Percentiles rank a stretch among this genome's conserved stretches.
These are phyloP conservation scores for Parazoanthus darwini DNA, from an alignment of 92 coral and sea anemone genomes.

Conservation along the genomic window DNA sequence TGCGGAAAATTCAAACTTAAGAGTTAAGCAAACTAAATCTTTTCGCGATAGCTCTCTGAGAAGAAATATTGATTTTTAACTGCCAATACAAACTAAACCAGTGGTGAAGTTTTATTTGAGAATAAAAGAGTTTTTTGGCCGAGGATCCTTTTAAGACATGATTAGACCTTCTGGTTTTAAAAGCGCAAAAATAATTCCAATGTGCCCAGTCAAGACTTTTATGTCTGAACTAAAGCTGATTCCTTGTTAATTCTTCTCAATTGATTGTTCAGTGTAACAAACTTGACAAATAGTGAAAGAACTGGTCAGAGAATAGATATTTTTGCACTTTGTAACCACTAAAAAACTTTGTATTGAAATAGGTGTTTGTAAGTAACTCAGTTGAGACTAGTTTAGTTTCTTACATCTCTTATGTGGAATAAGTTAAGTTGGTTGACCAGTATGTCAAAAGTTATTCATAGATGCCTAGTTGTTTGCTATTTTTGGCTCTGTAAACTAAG, in stretches of 20 bases:
- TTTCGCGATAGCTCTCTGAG: no score
- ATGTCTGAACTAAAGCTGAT: no score
- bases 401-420: no score
- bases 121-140: no score
- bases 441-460: background rate
- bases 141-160: no score
- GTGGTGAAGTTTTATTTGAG: no score
- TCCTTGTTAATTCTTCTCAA: no score
- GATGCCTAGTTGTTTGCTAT: background rate
- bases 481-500: background rate
- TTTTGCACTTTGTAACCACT: no score
- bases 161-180: background rate
- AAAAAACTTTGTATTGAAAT: background rate
- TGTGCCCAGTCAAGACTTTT: background rate
- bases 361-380: background rate
- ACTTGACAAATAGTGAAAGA: background rate
- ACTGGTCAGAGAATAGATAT: background rate
- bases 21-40: no score
- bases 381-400: background rate
- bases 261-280: background rate
- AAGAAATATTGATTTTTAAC: no score
- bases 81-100: no score
- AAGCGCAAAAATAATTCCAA: background rate
- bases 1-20: no score
- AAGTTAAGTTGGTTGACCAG: background rate